A percentile compares a stretch with the other conserved stretches of the same genome.
Conservation (phyloP, 2,888 invertebrate genomes). For the Epirrita christyi region DNA sequence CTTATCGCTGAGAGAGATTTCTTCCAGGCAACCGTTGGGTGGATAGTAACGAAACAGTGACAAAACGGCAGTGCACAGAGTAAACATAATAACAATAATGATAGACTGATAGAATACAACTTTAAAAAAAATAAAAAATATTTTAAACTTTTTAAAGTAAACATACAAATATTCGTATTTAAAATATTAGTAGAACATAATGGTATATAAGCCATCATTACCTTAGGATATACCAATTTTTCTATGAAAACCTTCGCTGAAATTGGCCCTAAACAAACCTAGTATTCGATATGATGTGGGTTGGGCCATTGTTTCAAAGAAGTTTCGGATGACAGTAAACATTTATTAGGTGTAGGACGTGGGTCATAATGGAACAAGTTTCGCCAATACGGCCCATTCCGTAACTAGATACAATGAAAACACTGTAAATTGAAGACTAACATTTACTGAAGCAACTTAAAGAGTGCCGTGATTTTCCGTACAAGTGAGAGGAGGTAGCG, state of each 20-base stretch:
- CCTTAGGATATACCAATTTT: too few species aligned
- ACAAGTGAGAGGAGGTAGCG: slow-evolving; percentile 33
- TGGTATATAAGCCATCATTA: too few species aligned
- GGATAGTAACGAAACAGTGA: too few species aligned
- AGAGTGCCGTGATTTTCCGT: slow-evolving; percentile 44
- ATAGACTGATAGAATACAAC: too few species aligned
- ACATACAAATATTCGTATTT: too few species aligned
- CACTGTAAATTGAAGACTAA: slow-evolving; percentile 60
- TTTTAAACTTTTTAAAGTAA: too few species aligned
- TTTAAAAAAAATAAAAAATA: too few species aligned
- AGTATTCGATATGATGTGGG: background rate
- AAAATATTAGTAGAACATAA: too few species aligned
- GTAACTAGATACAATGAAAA: slow-evolving; percentile 55
- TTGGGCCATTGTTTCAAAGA: slow-evolving; percentile 7
- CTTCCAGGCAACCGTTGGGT: too few species aligned
- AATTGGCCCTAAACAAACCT: background rate
- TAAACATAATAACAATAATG: too few species aligned
- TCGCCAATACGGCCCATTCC: slow-evolving; percentile 23
- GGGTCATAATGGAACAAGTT: slow-evolving; percentile 14
- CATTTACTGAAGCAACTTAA: slow-evolving; percentile 54
- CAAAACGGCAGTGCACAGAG: too few species aligned
- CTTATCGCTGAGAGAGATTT: too few species aligned
- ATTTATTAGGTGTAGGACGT: slow-evolving; percentile 4
- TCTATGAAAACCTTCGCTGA: background rate
- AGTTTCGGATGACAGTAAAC: slow-evolving; percentile 30